Base-by-base conservation (phyloP, 2,888 invertebrate species). In the Volucella inanis region DNA sequence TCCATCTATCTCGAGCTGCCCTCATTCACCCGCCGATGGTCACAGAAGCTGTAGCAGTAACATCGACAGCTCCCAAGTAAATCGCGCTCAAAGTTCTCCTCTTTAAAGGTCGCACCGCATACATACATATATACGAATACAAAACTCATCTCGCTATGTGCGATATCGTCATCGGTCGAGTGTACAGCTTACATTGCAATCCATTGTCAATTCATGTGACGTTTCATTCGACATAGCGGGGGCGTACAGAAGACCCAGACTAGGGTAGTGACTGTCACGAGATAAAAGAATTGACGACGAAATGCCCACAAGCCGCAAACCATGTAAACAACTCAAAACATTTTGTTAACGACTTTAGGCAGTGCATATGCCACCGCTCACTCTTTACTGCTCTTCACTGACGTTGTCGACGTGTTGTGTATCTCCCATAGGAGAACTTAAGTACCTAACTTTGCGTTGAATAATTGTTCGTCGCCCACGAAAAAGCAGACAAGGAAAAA, bases 321-420 rank as follows among this genome's bases (percentile, higher is more conserved):
- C 80, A 80, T 85, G 85, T 85, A 80, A 85, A 85, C 80, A 85
- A 85, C 80, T 85, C 71, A 80, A 85, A 85, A 85, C 85, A 85
- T 80, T 85, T 85, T 85, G 85, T 85, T 85, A 85, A 85, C 85
- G 85, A 80, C 80, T 72, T 76, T 76, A 61, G 54, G 67, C 49
- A 59, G 55, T 54, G 54, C 61, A 77, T 61, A 59, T 71, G 61
- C 65, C 65, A 50, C 3, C 22, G 15, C 50, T 10, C 14, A 4
- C 15, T 45, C 38, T 18, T 14, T 11, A 31, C 47, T 4, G 2
- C 43, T 47, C 12, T 14, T 49, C 41, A 6, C 68, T 62, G 52
- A 38, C 15, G 2, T 41, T 11, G 52, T 49, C 49, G 18, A 31
- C 6, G 31, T 31, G 31, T 11, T 22, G n/a, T 55, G 14, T 12